phyloP scores from a whole-genome alignment of 1,140 invertebrate species.

The Harlomillsia oculata region DNA sequence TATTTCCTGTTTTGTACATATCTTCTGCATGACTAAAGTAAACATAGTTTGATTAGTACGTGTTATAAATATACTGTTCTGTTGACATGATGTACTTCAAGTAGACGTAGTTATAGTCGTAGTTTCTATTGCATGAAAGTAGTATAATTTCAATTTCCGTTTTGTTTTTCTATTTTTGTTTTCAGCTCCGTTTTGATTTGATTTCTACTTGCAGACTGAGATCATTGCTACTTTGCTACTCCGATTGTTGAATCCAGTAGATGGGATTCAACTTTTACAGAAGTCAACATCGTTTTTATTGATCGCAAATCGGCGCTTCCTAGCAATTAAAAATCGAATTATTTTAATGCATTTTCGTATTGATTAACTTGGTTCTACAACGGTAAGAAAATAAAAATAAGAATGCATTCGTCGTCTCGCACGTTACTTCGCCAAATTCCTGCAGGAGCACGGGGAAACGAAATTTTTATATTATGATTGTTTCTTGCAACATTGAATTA shows the following conservation, averaged over 20 bases:
- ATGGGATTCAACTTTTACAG: not conserved
- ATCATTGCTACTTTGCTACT: constrained; percentile 29
- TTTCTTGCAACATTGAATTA: no score
- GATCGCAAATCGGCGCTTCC: not conserved
- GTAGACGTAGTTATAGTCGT: not conserved
- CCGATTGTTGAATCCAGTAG: constrained; percentile 11
- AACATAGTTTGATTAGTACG: not conserved
- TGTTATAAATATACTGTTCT: not conserved
- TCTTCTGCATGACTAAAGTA: no score
- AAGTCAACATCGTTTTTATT: not conserved
- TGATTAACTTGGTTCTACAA: not conserved
- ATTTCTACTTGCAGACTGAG: constrained; percentile 22
- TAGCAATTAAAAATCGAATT: not conserved
- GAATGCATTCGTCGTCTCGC: not conserved
- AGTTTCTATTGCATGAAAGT: not conserved
- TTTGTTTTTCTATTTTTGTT: not conserved
- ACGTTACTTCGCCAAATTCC: no score
- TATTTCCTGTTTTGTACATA: not conserved
- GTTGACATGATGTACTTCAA: not conserved
- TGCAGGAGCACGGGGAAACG: no score
- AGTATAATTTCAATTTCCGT: not conserved
- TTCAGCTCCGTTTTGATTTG: not conserved
- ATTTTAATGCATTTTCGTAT: not conserved
- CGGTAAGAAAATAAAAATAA: not conserved
- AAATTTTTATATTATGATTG: no score